A percentile compares a stretch with the other conserved stretches of the same genome.
These are phyloP conservation scores for Amblyopsis rosae DNA, from an alignment of 2,113 vertebrate species.

Conservation along the genomic window DNA sequence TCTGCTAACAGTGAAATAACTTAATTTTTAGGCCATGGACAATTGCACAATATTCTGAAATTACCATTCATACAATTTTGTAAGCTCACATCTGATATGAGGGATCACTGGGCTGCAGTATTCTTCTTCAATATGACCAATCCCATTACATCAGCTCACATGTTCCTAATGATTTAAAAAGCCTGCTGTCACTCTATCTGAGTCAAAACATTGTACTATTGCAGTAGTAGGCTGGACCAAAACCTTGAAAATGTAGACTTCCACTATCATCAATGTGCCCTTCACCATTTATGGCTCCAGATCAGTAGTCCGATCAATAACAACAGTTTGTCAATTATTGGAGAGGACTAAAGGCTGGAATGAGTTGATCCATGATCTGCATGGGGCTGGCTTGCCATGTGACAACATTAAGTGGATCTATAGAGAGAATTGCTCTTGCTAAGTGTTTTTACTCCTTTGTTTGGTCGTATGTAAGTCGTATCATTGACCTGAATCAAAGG, in stretches of 20 bases:
- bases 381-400: slow-evolving; percentile 43
- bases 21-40: slow-evolving; percentile 32
- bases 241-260: background rate
- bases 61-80: slow-evolving; percentile 18
- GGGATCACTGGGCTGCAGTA: background rate
- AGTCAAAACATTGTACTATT: background rate
- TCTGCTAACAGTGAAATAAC: slow-evolving; percentile 36
- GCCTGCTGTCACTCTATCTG: background rate
- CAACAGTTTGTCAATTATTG: too few relatives aligned
- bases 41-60: slow-evolving; percentile 31
- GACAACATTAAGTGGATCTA: slow-evolving; percentile 49
- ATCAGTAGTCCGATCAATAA: too few relatives aligned
- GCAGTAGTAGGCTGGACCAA: background rate
- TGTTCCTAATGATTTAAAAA: slow-evolving; percentile 11
- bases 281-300: background rate
- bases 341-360: too few relatives aligned
- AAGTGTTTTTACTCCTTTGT: slow-evolving; percentile 59
- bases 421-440: slow-evolving; percentile 58
- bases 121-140: slow-evolving; percentile 20
- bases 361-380: too few relatives aligned
- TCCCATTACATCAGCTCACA: background rate
- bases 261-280: background rate
- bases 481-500: slow-evolving; percentile 63
- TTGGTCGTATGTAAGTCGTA: slow-evolving; percentile 38
- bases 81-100: slow-evolving; percentile 2